Base-by-base conservation (phyloP, 2,113 vertebrate species). In the Polyodon spathula region DNA sequence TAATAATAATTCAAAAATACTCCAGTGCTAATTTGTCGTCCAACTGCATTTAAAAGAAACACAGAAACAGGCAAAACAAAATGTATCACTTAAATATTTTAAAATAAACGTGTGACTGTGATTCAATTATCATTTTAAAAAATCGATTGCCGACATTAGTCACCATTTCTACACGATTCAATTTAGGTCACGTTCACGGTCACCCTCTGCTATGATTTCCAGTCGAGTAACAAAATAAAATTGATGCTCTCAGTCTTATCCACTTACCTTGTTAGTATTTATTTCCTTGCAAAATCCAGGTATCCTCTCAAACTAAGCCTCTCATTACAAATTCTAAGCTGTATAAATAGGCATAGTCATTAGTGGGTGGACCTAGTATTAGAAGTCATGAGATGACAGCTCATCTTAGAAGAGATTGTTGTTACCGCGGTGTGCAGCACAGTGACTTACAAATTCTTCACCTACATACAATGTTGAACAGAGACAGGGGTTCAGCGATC, bases 171-270 rank as follows among this genome's bases (percentile, higher is more conserved):
- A n/a, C n/a, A n/a, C n/a, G n/a, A n/a, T n/a, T n/a, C n/a, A n/a
- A n/a, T 74, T 75, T 59, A 76, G 73, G 77, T 80, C 76, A 77
- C 62, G 67, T 69, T 61, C 68, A 68, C 8, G 12, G 52, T 56
- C 40, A 17, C 50, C 5, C 43, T 11, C 15, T 51, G 37, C 48
- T 27, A 58, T 42, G 4, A 58, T 46, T 46, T 42, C 3, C 65
- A 63, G 62, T 65, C 71, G 43, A 69, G 73, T 64, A 68, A 67
- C 68, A 67, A 61, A n/a, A 54, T 43, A n/a, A n/a, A n/a, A n/a
- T n/a, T n/a, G n/a, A n/a, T n/a, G 68, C 69, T 66, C 8, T 62
- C 68, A 64, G 63, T 67, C 56, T 64, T 41, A 37, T 60, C 16
- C 59, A 52, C 66, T 61, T 64, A 68, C 66, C 66, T 64, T n/a